Percentiles rank a stretch among this genome's conserved stretches.
phyloP scores from a whole-genome alignment of 2,888 invertebrate species.

The Urechis unicinctus region DNA sequence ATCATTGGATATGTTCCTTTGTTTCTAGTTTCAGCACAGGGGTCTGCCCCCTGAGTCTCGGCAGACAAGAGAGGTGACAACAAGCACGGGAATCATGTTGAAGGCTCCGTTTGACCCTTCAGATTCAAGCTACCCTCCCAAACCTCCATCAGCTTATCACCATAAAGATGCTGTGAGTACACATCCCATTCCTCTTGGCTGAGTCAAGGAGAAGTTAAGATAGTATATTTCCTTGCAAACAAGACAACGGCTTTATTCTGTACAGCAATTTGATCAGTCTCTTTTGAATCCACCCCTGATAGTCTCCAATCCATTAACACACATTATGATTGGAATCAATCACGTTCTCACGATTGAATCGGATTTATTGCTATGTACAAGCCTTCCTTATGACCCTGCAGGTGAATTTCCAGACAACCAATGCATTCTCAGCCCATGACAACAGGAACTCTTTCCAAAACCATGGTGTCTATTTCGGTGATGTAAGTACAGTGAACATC shows the following conservation, averaged over 20 bases:
- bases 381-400: slow-evolving; percentile 13
- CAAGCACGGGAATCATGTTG: slow-evolving; percentile 35
- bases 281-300: background rate
- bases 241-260: too few species aligned
- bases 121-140: slow-evolving; percentile 17
- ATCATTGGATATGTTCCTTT: background rate
- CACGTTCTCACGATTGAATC: too few species aligned
- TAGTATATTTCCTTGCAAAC: too few species aligned
- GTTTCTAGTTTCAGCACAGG: background rate
- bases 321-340: background rate
- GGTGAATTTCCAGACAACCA: slow-evolving; percentile 29
- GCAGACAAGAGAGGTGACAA: slow-evolving; percentile 8
- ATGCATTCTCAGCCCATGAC: slow-evolving; percentile 41
- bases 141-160: slow-evolving; percentile 26
- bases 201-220: too few species aligned
- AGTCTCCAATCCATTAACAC: too few species aligned
- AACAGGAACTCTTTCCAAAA: slow-evolving; percentile 41
- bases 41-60: slow-evolving; percentile 1
- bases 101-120: slow-evolving; percentile 23
- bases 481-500: slow-evolving; percentile 43
- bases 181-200: too few species aligned
- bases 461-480: slow-evolving; percentile 40
- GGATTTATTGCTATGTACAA: background rate
- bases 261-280: background rate
- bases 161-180: slow-evolving; percentile 26